Evolutionary conservation across 1,140 invertebrate genomes (phyloP).

Genomic region (Camponotus pennsylvanicus): DNA sequence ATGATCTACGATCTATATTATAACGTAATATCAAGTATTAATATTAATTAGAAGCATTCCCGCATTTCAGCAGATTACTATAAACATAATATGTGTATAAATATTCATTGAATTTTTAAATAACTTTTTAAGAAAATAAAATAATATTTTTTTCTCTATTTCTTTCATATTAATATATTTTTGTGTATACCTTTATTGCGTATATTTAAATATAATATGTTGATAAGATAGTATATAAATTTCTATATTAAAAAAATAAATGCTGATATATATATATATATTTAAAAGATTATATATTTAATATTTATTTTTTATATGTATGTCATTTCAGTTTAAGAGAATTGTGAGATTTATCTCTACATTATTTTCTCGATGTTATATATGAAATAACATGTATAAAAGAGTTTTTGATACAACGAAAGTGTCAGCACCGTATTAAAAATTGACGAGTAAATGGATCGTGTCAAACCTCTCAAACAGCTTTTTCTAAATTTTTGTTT

Average conservation of each 20-base stretch:
- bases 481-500: constrained; percentile 38
- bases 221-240: neutral
- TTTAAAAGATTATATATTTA: neutral
- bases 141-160: neutral
- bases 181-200: neutral
- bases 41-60: neutral
- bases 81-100: neutral
- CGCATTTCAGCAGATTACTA: too few species aligned
- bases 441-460: constrained; percentile 48
- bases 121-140: neutral
- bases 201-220: too few species aligned
- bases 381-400: neutral
- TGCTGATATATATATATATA: neutral
- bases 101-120: neutral
- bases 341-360: neutral
- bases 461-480: constrained; percentile 3
- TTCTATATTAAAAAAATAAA: neutral
- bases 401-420: neutral
- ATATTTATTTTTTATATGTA: neutral
- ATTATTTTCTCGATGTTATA: neutral
- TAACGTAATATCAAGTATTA: neutral
- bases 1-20: neutral
- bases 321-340: neutral
- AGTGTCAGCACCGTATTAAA: constrained; percentile 26
- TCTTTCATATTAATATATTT: neutral